Percentiles rank a stretch among this genome's conserved stretches.
These are phyloP conservation scores for Spisula subtruncata DNA, from an alignment of 2,888 invertebrate species.

Conservation along the genomic window DNA sequence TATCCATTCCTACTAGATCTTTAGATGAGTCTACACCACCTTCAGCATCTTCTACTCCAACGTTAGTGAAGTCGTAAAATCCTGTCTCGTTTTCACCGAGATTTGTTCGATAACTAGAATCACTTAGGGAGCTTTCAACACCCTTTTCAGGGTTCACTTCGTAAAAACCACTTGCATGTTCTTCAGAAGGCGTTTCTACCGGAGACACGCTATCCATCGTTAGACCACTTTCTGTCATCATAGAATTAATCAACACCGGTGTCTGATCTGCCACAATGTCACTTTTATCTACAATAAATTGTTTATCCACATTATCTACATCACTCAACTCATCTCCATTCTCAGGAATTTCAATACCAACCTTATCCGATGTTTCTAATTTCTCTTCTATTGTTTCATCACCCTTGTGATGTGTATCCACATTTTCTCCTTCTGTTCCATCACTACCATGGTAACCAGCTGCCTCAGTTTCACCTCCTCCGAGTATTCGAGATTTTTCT, in stretches of 20 bases:
- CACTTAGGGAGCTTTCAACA: not conserved
- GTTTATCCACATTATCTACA: not conserved
- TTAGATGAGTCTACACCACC: not conserved
- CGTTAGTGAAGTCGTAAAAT: conserved; percentile 64
- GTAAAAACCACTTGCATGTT: conserved; percentile 65
- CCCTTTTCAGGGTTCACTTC: conserved; percentile 63
- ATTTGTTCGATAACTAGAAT: conserved; percentile 52
- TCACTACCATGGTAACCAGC: not conserved
- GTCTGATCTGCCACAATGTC: not conserved
- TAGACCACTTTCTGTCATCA: conserved; percentile 56
- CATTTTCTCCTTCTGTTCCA: not conserved
- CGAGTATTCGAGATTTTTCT: conserved; percentile 8
- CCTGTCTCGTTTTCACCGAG: conserved; percentile 65
- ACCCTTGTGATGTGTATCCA: not conserved
- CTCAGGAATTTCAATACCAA: not conserved
- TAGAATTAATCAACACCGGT: conserved; percentile 19
- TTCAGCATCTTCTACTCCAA: not conserved
- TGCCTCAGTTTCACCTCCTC: not conserved
- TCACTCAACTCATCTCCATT: not conserved
- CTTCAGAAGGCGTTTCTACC: conserved; percentile 62
- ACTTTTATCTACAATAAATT: not conserved
- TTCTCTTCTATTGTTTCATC: not conserved
- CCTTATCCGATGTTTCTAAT: not conserved
- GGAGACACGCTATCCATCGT: conserved; percentile 60
- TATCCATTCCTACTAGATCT: conserved; percentile 35